Evolutionary conservation across 1,140 invertebrate species (phyloP).

Genomic region (Zaprionus capensis): DNA sequence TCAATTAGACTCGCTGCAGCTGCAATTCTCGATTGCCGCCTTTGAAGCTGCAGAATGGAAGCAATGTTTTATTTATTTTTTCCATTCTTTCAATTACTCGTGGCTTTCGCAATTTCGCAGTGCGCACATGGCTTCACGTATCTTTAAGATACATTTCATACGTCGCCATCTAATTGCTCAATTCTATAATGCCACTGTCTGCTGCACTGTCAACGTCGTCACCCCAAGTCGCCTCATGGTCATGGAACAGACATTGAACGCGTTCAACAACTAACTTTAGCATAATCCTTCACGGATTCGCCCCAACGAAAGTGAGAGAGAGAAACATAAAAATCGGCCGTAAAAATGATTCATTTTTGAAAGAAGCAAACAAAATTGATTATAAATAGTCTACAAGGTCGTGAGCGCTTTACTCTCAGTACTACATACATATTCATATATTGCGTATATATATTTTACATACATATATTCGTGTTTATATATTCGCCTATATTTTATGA

Average conservation of each 20-base stretch:
- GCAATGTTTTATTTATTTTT: conserved; percentile 18
- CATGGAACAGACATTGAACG: conserved; percentile 71
- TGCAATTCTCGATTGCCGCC: conserved; percentile 63
- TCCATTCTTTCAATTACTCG: conserved; percentile 24
- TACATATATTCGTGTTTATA: neutral
- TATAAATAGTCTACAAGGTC: conserved; percentile 74
- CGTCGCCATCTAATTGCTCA: conserved; percentile 26
- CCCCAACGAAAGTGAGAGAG: conserved; percentile 59
- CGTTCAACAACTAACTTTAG: conserved; percentile 58
- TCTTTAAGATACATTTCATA: conserved; percentile 17
- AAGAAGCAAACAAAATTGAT: conserved; percentile 47
- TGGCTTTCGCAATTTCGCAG: conserved; percentile 46
- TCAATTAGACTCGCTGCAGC: conserved; percentile 72
- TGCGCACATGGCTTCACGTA: conserved; percentile 27
- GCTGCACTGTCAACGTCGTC: conserved; percentile 44
- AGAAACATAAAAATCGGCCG: conserved; percentile 33
- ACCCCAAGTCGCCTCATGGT: conserved; percentile 45
- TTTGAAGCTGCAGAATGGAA: conserved; percentile 59
- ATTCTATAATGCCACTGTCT: neutral
- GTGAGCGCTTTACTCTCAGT: conserved; percentile 42
- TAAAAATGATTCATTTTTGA: conserved; percentile 72
- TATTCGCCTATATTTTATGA: conserved; percentile 25
- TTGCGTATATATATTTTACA: conserved; percentile 16
- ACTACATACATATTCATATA: conserved; percentile 29
- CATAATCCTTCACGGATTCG: conserved; percentile 33